Conservation (phyloP, 2,113 vertebrate genomes). For the Salminus brasiliensis region DNA sequence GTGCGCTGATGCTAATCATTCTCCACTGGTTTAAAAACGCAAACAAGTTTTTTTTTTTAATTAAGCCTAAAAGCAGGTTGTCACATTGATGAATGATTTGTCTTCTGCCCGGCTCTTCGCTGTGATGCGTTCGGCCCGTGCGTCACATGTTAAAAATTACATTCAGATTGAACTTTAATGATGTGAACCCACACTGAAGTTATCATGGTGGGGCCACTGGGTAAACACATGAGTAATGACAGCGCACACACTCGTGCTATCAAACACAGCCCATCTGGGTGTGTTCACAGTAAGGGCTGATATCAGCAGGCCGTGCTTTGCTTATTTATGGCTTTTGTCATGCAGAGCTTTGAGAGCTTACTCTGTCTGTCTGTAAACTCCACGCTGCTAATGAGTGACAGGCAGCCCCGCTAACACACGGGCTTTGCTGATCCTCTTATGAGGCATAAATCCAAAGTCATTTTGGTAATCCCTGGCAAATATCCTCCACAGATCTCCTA, state of each 20-base stretch:
- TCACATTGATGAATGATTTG: neutral
- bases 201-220: neutral
- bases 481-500: slow-evolving; percentile 45
- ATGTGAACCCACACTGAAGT: neutral
- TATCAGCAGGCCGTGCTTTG: slow-evolving; percentile 22
- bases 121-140: neutral
- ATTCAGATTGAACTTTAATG: slow-evolving; percentile 23
- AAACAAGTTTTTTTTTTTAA: neutral
- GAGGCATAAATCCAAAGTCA: slow-evolving; percentile 47
- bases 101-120: neutral
- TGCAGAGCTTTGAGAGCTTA: slow-evolving; percentile 12
- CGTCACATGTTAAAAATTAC: neutral
- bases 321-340: neutral
- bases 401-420: slow-evolving; percentile 14
- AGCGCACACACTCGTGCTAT: neutral
- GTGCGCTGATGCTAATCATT: neutral
- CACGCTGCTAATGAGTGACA: slow-evolving; percentile 40
- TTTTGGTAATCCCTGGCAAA: slow-evolving; percentile 58
- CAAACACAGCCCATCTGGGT: slow-evolving; percentile 14
- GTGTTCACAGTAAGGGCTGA: slow-evolving; percentile 3
- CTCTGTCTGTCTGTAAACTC: slow-evolving; percentile 22
- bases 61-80: neutral
- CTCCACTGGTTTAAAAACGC: neutral
- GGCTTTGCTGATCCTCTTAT: slow-evolving; percentile 51
- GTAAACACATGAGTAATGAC: slow-evolving; percentile 26